Conservation (phyloP, 2,797 vertebrate genomes). For the Sphenopsis melanotis region DNA sequence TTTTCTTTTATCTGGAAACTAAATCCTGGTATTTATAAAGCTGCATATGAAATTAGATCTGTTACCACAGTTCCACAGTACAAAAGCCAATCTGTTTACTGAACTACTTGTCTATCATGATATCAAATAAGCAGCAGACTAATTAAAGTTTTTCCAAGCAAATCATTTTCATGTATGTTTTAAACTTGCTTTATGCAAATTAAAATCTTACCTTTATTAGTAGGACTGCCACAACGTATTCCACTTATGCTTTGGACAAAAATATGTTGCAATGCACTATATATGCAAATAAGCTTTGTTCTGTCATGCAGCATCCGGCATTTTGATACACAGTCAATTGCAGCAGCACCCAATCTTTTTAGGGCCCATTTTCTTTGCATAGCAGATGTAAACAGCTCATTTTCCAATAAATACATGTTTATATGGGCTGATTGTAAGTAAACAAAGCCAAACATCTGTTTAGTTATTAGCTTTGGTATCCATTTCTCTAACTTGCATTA, state of each 20-base stretch:
- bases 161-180: neutral
- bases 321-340: slow-evolving; percentile 58
- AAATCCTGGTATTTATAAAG: neutral
- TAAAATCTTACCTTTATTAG: slow-evolving; percentile 71
- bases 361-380: slow-evolving; percentile 47
- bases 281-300: slow-evolving; percentile 56
- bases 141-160: slow-evolving; percentile 5
- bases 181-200: neutral
- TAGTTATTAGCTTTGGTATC: slow-evolving; percentile 70
- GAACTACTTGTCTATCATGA: neutral
- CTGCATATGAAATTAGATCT: neutral
- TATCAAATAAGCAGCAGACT: neutral
- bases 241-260: slow-evolving; percentile 56
- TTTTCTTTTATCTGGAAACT: neutral
- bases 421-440: slow-evolving; percentile 57
- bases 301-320: slow-evolving; percentile 67
- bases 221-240: slow-evolving; percentile 53
- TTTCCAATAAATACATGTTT: slow-evolving; percentile 54
- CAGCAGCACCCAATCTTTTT: slow-evolving; percentile 56
- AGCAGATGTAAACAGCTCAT: slow-evolving; percentile 59
- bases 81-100: neutral
- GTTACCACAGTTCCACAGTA: neutral
- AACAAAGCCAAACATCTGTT: slow-evolving; percentile 64
- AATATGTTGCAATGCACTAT: slow-evolving; percentile 65
- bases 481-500: slow-evolving; percentile 63